Percentiles rank a stretch among this genome's conserved stretches.
Evolutionary conservation across 2,113 vertebrate species (phyloP).

Genomic region (Nothoprocta pentlandii): DNA sequence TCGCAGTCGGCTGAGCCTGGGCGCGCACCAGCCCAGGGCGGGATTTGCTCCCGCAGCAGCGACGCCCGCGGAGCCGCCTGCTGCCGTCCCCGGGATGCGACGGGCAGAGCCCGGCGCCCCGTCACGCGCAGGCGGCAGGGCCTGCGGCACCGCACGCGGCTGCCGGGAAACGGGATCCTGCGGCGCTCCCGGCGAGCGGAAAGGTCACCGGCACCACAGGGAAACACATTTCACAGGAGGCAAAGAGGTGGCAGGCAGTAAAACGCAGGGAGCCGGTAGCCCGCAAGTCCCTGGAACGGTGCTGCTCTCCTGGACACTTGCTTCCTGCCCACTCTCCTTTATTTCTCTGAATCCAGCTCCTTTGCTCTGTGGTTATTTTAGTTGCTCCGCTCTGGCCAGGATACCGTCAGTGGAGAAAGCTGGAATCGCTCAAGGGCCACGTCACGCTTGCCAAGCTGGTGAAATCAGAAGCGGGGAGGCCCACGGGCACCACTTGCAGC

Average conservation of each 20-base stretch:
- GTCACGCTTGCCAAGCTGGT: background rate
- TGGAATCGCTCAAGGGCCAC: background rate
- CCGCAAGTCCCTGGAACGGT: background rate
- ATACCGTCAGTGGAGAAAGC: background rate
- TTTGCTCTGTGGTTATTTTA: fast-evolving
- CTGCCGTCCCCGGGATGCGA: no score
- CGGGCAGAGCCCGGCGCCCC: background rate
- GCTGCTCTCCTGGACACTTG: background rate
- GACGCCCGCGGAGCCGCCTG: background rate
- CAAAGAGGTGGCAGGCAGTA: background rate
- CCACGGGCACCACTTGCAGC: background rate
- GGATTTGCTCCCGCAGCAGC: background rate
- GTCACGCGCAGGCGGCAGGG: background rate
- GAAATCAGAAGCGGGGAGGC: background rate
- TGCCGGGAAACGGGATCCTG: background rate
- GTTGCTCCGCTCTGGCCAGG: background rate
- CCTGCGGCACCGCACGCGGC: background rate
- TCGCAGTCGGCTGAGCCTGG: background rate
- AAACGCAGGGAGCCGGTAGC: background rate
- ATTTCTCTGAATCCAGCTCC: background rate
- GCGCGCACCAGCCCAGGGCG: fast-evolving
- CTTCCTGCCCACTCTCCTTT: background rate
- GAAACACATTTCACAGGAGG: background rate
- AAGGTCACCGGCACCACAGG: background rate
- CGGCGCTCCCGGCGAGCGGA: background rate